Evolutionary conservation across 2,888 invertebrate species (phyloP).

Genomic region (Chromoteleia sp.): DNA sequence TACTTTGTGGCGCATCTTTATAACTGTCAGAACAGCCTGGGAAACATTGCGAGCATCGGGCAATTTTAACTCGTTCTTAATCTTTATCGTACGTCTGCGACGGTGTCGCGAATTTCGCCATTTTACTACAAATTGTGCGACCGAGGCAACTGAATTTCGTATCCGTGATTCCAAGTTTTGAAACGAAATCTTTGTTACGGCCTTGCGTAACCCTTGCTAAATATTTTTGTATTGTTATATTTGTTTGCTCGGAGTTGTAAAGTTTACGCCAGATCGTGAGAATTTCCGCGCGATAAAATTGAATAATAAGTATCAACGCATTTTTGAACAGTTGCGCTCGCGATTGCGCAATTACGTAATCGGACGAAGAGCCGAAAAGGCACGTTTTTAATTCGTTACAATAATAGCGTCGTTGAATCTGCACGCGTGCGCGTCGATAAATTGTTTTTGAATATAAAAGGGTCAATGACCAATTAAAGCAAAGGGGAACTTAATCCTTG

Average conservation of each 20-base stretch:
- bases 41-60: conserved; percentile 40
- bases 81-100: conserved; percentile 26
- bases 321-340: no score
- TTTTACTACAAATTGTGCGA: no score
- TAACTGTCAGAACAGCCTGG: conserved; percentile 50
- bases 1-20: conserved; percentile 47
- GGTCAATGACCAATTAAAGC: conserved; percentile 63
- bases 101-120: background rate
- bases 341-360: no score
- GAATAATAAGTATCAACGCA: no score
- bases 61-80: conserved; percentile 37
- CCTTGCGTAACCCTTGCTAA: no score
- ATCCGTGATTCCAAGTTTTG: no score
- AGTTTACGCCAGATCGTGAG: no score
- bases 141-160: no score
- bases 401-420: conserved; percentile 13
- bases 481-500: conserved; percentile 39
- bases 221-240: no score
- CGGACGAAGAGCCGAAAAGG: background rate
- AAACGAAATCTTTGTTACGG: no score
- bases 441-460: conserved; percentile 60
- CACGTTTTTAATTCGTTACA: conserved; percentile 7
- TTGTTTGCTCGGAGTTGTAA: no score
- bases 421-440: conserved; percentile 28
- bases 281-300: no score